Evolutionary conservation across 2,888 invertebrate genomes (phyloP), one percentile per base, ranked within the genome.

Genomic region (Dryobotodes eremita): DNA sequence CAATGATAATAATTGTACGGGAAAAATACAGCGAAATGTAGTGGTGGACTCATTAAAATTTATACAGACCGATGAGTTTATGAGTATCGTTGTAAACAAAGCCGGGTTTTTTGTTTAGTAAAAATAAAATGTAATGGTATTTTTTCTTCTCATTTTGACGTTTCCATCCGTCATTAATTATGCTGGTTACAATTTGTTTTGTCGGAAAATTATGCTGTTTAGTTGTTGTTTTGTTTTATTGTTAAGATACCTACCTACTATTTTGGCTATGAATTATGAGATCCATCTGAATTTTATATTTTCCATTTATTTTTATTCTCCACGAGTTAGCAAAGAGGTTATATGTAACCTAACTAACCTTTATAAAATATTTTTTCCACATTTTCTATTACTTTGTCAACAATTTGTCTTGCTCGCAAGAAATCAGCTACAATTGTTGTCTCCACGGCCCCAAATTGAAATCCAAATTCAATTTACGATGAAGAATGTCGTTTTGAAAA

Each of bases 21-120:
- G 13, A 75, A 61, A 75, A 57, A 77, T 61, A 75, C 26, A 75
- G 42, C 11, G 79, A 78, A 61, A 82, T 91, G 87, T 89, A 88
- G 89, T 89, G 90, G 90, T 85, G 89, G 90, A 92, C 94, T 96
- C 95, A 94, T 96, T 96, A 95, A 95, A 96, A 95, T 95, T 94
- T 93, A 91, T 91, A 92, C 93, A 91, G 92, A 79, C 91, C 93
- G 90, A 92, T 95, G 95, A 90, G 88, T 93, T 91, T 83, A 89
- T 85, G 86, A 95, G 94, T 88, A 89, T 87, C 85, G 89, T 90
- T 91, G 90, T 78, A 78, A 61, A 77, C 42, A 75, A 75, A 78
- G 13, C 17, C 23, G 0, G 23, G 36, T 7, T 11, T 80, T 79
- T 75, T 91, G 89, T 73, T 79, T 64, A 79, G 72, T 80, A 59